phyloP scores from a whole-genome alignment of 1,140 invertebrate species.

The Patella vulgata region DNA sequence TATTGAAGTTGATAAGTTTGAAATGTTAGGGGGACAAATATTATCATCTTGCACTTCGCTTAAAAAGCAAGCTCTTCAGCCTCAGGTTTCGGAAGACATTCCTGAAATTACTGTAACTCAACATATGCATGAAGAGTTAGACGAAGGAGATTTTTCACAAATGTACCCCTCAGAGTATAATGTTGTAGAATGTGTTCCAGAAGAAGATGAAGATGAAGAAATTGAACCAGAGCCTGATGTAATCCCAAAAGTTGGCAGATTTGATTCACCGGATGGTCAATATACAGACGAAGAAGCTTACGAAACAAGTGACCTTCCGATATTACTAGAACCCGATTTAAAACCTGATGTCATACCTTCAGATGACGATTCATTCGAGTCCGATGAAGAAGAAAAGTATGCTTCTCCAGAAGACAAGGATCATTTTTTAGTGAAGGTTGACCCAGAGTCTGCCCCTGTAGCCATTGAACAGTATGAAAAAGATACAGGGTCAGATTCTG shows the following conservation, averaged over 20 bases:
- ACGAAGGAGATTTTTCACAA: conserved; percentile 54
- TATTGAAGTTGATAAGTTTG: neutral
- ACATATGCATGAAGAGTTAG: conserved; percentile 72
- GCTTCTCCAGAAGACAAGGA: conserved; percentile 3
- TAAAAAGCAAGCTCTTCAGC: conserved; percentile 18
- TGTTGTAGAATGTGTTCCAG: conserved; percentile 36
- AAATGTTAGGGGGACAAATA: no score
- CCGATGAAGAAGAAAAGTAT: no score
- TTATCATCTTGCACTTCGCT: neutral
- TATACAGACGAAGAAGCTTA: neutral
- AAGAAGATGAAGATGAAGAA: conserved; percentile 40
- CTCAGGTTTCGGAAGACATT: conserved; percentile 69
- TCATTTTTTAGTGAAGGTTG: conserved; percentile 24
- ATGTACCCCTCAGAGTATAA: conserved; percentile 37
- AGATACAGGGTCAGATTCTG: conserved; percentile 19
- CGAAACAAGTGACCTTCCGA: neutral
- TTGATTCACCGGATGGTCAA: neutral
- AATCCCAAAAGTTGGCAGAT: neutral
- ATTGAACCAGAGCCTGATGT: conserved; percentile 5
- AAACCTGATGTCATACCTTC: no score
- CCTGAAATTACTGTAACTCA: conserved; percentile 78
- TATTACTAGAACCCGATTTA: no score
- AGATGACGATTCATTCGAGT: no score
- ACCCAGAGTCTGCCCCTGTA: conserved; percentile 27
- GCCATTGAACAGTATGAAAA: conserved; percentile 4